Evolutionary conservation across 2,888 invertebrate species (phyloP).

Genomic region (Lasioglossum pauxillum): DNA sequence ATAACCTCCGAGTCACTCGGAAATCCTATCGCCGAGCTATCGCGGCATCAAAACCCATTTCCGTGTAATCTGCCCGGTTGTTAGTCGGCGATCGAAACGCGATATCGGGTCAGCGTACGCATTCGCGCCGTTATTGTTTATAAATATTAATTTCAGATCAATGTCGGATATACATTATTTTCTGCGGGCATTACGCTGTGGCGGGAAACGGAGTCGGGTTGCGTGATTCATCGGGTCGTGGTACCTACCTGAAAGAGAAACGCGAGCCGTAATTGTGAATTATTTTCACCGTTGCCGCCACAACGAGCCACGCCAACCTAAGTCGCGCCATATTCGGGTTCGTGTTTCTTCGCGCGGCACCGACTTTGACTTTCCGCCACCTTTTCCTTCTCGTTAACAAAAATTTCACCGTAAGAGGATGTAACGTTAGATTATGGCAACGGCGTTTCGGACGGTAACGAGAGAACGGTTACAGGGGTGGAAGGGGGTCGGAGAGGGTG

Average conservation of each 20-base stretch:
- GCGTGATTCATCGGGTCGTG: not conserved
- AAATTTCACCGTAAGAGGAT: not conserved
- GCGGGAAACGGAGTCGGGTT: not conserved
- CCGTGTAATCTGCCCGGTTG: conserved; percentile 66
- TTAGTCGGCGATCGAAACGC: conserved; percentile 55
- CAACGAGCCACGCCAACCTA: not conserved
- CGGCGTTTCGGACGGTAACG: not conserved
- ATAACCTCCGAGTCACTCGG: conserved; percentile 64
- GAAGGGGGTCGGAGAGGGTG: not conserved
- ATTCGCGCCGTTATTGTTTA: conserved; percentile 49
- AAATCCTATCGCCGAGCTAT: conserved; percentile 69
- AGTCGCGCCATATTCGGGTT: not conserved
- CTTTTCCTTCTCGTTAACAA: not conserved
- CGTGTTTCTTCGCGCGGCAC: not conserved
- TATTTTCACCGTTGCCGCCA: conserved; percentile 9
- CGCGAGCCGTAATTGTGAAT: conserved; percentile 10
- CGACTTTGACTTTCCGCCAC: not conserved
- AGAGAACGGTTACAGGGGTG: not conserved
- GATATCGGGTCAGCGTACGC: conserved; percentile 23
- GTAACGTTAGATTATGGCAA: conserved; percentile 19
- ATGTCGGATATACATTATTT: conserved; percentile 34
- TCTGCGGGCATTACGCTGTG: not conserved
- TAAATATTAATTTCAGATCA: conserved; percentile 64
- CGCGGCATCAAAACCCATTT: conserved; percentile 65
- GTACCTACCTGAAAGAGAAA: not conserved